Evolutionary conservation across 1,140 invertebrate species (phyloP).

Genomic region (Drosophila oshimai): DNA sequence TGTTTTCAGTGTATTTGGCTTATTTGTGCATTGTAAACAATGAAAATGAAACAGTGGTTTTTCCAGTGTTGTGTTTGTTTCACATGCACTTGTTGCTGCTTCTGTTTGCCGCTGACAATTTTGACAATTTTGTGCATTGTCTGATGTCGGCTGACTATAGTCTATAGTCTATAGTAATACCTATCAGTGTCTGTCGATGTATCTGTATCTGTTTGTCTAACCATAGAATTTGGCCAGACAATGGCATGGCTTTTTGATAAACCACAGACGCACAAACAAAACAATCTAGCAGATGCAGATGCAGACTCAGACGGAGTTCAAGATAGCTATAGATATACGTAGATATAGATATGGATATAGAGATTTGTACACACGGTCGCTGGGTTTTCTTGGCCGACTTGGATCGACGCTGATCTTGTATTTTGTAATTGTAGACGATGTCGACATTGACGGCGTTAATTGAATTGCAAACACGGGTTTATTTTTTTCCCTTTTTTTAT

Average conservation of each 20-base stretch:
- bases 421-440: slow-evolving; percentile 58
- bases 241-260: slow-evolving; percentile 59
- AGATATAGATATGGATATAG: not conserved
- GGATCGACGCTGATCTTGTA: slow-evolving; percentile 61
- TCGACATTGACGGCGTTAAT: slow-evolving; percentile 69
- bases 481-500: not conserved
- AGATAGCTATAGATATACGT: not conserved
- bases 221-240: slow-evolving; percentile 70
- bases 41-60: not conserved
- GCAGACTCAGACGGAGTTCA: not conserved
- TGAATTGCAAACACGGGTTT: slow-evolving; percentile 70
- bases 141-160: not conserved
- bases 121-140: slow-evolving; percentile 28
- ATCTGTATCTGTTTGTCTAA: slow-evolving; percentile 37
- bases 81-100: slow-evolving; percentile 63
- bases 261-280: slow-evolving; percentile 39
- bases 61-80: slow-evolving; percentile 49
- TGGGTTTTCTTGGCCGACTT: slow-evolving; percentile 24
- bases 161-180: not conserved
- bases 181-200: not conserved
- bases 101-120: slow-evolving; percentile 25
- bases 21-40: not conserved
- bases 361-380: slow-evolving; percentile 31
- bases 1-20: not conserved
- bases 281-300: not conserved